Percentiles rank a stretch among this genome's conserved stretches.
Evolutionary conservation across 2,888 invertebrate species (phyloP).

Genomic region (Cetonia aurata): DNA sequence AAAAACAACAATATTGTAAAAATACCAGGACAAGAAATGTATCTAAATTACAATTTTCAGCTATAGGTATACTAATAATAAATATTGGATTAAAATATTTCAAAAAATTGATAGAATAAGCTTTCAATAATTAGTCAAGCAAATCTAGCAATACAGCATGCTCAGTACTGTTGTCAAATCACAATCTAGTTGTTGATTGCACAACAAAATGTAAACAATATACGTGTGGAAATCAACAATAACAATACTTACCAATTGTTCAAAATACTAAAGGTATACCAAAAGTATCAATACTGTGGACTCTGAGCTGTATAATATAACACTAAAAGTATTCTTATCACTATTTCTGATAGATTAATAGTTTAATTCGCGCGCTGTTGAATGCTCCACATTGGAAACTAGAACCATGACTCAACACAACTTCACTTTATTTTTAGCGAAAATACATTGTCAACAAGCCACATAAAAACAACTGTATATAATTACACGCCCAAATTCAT

Average conservation of each 20-base stretch:
- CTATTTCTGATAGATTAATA: constrained; percentile 48
- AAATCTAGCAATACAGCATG: constrained; percentile 19
- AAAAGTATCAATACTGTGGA: constrained; percentile 45
- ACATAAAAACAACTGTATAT: constrained; percentile 34
- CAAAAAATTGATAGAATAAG: too few relatives aligned
- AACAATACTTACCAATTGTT: constrained; percentile 41
- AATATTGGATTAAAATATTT: too few relatives aligned
- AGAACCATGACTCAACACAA: constrained; percentile 52
- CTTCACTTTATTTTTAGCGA: constrained; percentile 45
- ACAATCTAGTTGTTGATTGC: constrained; percentile 47
- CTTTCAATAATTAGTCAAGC: neutral
- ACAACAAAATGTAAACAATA: constrained; percentile 54
- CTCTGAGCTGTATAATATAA: constrained; percentile 53
- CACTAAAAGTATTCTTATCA: constrained; percentile 49
- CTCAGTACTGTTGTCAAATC: constrained; percentile 1
- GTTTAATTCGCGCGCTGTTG: constrained; percentile 51
- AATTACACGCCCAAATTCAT: constrained; percentile 35
- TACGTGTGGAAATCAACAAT: constrained; percentile 22
- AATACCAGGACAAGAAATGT: too few relatives aligned
- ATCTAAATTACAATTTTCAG: too few relatives aligned
- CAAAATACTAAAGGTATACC: constrained; percentile 39
- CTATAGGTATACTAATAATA: too few relatives aligned
- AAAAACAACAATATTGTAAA: too few relatives aligned
- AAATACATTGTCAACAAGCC: constrained; percentile 42
- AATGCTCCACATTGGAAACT: constrained; percentile 50